Evolutionary conservation across 1,140 invertebrate genomes (phyloP), one percentile per base, ranked within the genome.

Genomic region (Adelges cooleyi): DNA sequence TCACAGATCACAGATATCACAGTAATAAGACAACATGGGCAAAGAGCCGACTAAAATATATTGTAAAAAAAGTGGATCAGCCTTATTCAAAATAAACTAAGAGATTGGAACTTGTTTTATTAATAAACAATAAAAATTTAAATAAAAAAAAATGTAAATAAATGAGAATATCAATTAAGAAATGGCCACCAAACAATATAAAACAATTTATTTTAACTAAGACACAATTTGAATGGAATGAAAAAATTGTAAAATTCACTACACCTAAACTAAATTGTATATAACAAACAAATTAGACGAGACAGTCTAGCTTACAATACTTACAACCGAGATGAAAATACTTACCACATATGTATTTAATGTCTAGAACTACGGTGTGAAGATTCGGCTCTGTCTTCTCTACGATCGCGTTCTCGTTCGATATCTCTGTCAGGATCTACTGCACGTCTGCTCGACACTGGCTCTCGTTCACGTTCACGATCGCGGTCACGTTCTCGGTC

Each of bases 381-480:
- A n/a, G 79, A 79, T 69, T 80, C 79, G 49, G 72, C 77, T 59
- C 78, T 73, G 71, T 86, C 84, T 68, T 86, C 82, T 51, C 86
- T 81, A 27, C 84, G 77, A 71, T 86, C 81, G 29, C 82, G 74
- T 69, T 80, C 78, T 29, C 78, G 73, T 68, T 75, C 73, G 22
- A 82, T 74, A 70, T 86, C 84, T 13, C 80, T 77, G 69, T 84
- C 82, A 44, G 80, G 77, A 70, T 86, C 85, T 15, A 62, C 56
- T 48, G 56, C 56, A 66, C 84, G 76, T 68, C 77, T 77, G 67
- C 77, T 77, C 29, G 77, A 74, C 65, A 77, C 75, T 4, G 69
- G 78, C 73, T 85, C 83, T 38, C 82, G 74, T 69, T 85, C 83
- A 20, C 82, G 74, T 70, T 85, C 84, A 15, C 83, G 77, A 70